Percentiles rank a stretch among this genome's conserved stretches.
Conservation (phyloP, 2,113 vertebrate genomes). For the Bujurquina vittata region DNA sequence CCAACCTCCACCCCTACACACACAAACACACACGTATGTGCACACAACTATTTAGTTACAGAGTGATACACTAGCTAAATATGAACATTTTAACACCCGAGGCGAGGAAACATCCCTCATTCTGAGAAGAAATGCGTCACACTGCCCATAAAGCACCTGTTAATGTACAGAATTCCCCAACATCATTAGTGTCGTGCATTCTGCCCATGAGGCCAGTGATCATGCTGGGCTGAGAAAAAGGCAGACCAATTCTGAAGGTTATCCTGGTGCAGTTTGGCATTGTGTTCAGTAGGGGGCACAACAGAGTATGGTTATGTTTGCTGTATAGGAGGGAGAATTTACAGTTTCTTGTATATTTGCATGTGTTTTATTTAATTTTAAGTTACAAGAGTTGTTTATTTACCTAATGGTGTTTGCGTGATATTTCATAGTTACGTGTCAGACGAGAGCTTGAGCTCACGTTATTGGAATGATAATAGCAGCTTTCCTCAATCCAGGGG, state of each 20-base stretch:
- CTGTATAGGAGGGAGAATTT: background rate
- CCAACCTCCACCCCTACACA: background rate
- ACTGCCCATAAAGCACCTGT: slow-evolving; percentile 60
- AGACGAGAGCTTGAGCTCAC: slow-evolving; percentile 79
- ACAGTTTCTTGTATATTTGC: slow-evolving; percentile 30
- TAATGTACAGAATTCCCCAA: slow-evolving; percentile 53
- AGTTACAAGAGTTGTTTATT: slow-evolving; percentile 77
- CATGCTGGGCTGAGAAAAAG: background rate
- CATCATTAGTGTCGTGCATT: slow-evolving; percentile 12
- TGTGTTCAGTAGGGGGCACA: slow-evolving; percentile 69
- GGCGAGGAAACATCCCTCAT: slow-evolving; percentile 60
- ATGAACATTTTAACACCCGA: slow-evolving; percentile 49
- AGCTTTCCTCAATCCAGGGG: slow-evolving; percentile 73
- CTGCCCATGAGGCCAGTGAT: slow-evolving; percentile 4
- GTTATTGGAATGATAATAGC: slow-evolving; percentile 82
- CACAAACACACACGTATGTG: background rate
- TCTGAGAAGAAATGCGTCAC: slow-evolving; percentile 49
- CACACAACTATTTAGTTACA: slow-evolving; percentile 48
- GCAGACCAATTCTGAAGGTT: background rate
- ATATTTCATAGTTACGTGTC: slow-evolving; percentile 81
- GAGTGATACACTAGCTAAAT: slow-evolving; percentile 67
- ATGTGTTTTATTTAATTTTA: slow-evolving; percentile 73
- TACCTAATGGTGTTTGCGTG: slow-evolving; percentile 79
- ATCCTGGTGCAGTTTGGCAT: background rate
- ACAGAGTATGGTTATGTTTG: slow-evolving; percentile 20